A percentile compares a stretch with the other conserved stretches of the same genome.
phyloP scores from a whole-genome alignment of 2,797 vertebrate species.

The Enteromius afrohamiltoni region DNA sequence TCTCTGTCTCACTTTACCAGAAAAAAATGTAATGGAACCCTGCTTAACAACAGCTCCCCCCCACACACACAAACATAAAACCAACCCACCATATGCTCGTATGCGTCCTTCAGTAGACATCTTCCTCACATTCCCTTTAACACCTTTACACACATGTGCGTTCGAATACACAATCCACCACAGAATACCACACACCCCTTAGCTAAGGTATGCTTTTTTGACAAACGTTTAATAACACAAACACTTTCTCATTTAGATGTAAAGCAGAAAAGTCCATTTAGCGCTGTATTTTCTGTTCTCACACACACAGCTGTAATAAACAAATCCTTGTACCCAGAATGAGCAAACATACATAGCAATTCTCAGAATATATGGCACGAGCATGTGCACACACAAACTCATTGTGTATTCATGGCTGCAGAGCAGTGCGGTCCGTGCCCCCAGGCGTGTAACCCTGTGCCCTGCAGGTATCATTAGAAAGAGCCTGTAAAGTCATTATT shows the following conservation, averaged over 20 bases:
- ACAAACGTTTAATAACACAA: neutral
- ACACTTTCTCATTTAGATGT: conserved; percentile 11
- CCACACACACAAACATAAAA: conserved; percentile 60
- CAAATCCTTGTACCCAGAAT: neutral
- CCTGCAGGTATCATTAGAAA: conserved; percentile 84
- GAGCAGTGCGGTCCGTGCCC: conserved; percentile 70
- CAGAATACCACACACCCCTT: neutral
- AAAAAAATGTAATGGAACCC: conserved; percentile 8
- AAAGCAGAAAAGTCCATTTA: conserved; percentile 1
- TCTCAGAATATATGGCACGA: neutral
- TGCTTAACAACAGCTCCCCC: conserved; percentile 18
- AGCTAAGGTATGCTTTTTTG: conserved; percentile 3
- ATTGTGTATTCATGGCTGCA: conserved; percentile 78
- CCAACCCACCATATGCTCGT: conserved; percentile 75
- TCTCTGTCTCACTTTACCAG: conserved; percentile 25
- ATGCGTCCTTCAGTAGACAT: conserved; percentile 80
- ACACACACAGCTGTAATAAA: neutral
- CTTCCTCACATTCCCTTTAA: conserved; percentile 69
- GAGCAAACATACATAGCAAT: conserved; percentile 21
- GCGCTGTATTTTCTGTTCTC: neutral
- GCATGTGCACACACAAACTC: conserved; percentile 45
- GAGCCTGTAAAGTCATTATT: conserved; percentile 81
- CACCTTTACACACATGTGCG: conserved; percentile 25
- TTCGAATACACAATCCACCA: neutral
- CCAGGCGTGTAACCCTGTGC: conserved; percentile 75